Conservation (phyloP, 2,797 vertebrate species). For the Cetoscarus ocellatus region DNA sequence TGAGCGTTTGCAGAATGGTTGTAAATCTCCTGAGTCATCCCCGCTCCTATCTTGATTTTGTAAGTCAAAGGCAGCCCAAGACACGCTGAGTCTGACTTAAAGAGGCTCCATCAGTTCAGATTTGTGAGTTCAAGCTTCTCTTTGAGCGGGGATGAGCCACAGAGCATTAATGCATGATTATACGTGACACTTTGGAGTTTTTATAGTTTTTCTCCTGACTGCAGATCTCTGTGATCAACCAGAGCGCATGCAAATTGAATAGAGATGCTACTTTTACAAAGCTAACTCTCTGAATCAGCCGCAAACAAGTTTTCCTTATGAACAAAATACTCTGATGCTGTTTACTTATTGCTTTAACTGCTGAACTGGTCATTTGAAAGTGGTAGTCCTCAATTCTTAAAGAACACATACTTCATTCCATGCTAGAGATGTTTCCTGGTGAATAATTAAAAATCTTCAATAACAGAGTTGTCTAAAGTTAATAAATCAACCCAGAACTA, state of each 20-base stretch:
- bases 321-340: neutral
- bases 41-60: slow-evolving; percentile 4
- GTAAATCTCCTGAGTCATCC: slow-evolving; percentile 1
- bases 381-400: too few species aligned
- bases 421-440: too few species aligned
- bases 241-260: neutral
- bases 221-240: neutral
- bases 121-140: slow-evolving; percentile 1
- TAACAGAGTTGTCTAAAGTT: too few species aligned
- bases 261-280: neutral
- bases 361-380: too few species aligned
- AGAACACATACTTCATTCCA: too few species aligned
- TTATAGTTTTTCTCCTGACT: neutral
- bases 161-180: neutral
- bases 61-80: neutral
- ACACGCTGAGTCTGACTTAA: slow-evolving; percentile 7
- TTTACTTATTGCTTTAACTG: too few species aligned
- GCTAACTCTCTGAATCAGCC: too few species aligned
- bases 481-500: too few species aligned
- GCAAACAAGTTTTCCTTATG: neutral
- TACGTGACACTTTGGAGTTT: slow-evolving; percentile 9
- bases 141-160: slow-evolving; percentile 1
- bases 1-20: neutral
- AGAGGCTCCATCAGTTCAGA: slow-evolving; percentile 18
- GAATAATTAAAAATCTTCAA: too few species aligned